Conservation (phyloP, 2,888 invertebrate species). For the Apodemia zela region DNA sequence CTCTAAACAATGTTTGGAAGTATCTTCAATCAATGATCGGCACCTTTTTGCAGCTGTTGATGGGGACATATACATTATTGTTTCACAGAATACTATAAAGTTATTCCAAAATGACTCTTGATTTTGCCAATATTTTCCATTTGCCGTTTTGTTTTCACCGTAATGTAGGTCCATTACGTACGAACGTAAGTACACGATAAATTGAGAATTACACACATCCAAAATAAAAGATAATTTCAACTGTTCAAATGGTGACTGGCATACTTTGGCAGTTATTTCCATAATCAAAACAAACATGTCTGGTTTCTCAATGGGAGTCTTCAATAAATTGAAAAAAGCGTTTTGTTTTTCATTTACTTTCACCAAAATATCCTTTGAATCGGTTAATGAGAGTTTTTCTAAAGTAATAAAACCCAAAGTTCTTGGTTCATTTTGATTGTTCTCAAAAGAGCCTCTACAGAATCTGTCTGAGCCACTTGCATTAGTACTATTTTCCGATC, state of each 20-base stretch:
- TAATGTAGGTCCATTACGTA: slow-evolving; percentile 60
- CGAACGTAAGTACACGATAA: slow-evolving; percentile 45
- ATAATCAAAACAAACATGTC: slow-evolving; percentile 60
- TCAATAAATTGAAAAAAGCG: slow-evolving; percentile 50
- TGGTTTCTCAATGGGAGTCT: slow-evolving; percentile 43
- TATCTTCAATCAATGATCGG: slow-evolving; percentile 9
- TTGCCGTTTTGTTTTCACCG: slow-evolving; percentile 32
- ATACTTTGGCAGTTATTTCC: slow-evolving; percentile 56
- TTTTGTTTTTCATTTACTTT: slow-evolving; percentile 26
- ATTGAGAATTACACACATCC: slow-evolving; percentile 55
- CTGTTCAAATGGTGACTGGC: slow-evolving; percentile 51
- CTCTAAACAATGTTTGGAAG: not conserved
- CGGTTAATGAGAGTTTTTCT: slow-evolving; percentile 1
- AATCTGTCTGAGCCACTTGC: not conserved
- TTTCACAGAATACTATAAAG: slow-evolving; percentile 51
- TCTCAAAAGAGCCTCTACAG: not conserved
- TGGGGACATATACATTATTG: slow-evolving; percentile 53
- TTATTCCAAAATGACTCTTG: slow-evolving; percentile 57
- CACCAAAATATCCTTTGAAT: slow-evolving; percentile 2
- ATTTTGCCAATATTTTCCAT: slow-evolving; percentile 55
- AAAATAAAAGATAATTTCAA: slow-evolving; percentile 51
- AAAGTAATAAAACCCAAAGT: not conserved
- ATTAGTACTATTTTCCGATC: not conserved
- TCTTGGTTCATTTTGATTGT: not conserved
- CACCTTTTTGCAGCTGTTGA: slow-evolving; percentile 30